Evolutionary conservation across 2,888 invertebrate species (phyloP), one percentile per base, ranked within the genome.

Genomic region (Capitulum mitella): DNA sequence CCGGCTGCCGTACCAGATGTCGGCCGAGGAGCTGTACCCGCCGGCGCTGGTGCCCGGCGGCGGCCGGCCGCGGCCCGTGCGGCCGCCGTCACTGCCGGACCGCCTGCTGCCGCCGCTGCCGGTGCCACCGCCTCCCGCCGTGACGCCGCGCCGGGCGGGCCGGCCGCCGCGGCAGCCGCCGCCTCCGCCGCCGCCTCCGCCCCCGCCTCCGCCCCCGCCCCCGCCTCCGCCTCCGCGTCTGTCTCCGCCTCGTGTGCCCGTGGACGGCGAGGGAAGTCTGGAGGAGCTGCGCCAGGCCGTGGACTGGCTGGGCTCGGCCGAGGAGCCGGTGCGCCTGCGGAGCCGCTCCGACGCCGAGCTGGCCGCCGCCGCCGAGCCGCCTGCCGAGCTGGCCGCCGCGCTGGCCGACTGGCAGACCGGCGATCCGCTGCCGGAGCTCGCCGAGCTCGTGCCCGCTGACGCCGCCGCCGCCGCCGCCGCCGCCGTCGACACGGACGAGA

Each of bases 21-120:
- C 70, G 22, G 14, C 12, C 22, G 37, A 70, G 37, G 70, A 70
- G 70, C 70, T 70, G 70, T 70, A 19, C 70, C 70, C 70, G 19
- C 40, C 37, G 19, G 26, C 22, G 26, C 70, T 70, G 70, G 70
- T 70, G 26, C 70, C 70, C 19, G 70, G 70, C 26, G 70, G 70
- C 37, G 70, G 70, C 37, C 70, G 70, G 37, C 70, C 70, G 70
- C 70, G 70, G 26, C 70, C 70, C 6, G 3, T 26, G 3, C 22
- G 37, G 40, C 26, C 70, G 22, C 26, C 40, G 26, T 40, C 70
- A 3, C 70, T 70, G 70, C 70, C 70, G 10, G 70, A 70, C 70
- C 70, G 70, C 22, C 34, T 34, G 40, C 40, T 70, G 40, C 70
- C 70, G 70, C 70, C 70, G 37, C 70, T 70, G 40, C 70, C 70